A percentile compares a stretch with the other conserved stretches of the same genome.
These are phyloP conservation scores for Nowickia ferox DNA, from an alignment of 2,888 invertebrate species.

Conservation along the genomic window DNA sequence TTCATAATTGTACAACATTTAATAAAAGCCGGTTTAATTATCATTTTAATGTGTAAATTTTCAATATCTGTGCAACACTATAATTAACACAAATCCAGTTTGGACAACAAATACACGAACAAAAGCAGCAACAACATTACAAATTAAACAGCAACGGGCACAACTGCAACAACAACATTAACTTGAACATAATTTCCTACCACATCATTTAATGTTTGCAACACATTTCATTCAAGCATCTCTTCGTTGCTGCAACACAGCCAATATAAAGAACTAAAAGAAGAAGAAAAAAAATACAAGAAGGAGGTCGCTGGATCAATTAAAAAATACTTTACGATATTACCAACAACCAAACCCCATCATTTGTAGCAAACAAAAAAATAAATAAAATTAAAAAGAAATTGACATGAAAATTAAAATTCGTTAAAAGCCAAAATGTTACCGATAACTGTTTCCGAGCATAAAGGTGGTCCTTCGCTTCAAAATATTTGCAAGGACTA, in stretches of 20 bases:
- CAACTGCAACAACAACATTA: slow-evolving; percentile 42
- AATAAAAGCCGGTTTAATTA: slow-evolving; percentile 66
- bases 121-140: slow-evolving; percentile 12
- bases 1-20: slow-evolving; percentile 45
- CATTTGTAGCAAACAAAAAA: not conserved
- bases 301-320: slow-evolving; percentile 67
- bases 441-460: not conserved
- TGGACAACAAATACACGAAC: slow-evolving; percentile 12
- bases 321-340: slow-evolving; percentile 73
- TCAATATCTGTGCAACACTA: slow-evolving; percentile 65
- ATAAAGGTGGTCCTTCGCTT: slow-evolving; percentile 35
- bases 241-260: not conserved
- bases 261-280: not conserved
- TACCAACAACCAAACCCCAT: slow-evolving; percentile 14
- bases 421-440: not conserved
- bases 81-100: slow-evolving; percentile 69
- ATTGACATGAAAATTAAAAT: slow-evolving; percentile 20
- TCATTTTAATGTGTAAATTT: slow-evolving; percentile 69
- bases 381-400: slow-evolving; percentile 12
- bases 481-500: slow-evolving; percentile 3
- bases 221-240: slow-evolving; percentile 40
- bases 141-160: slow-evolving; percentile 49
- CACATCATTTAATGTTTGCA: slow-evolving; percentile 59
- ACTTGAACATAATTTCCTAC: slow-evolving; percentile 61
- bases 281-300: slow-evolving; percentile 9